Evolutionary conservation across 2,888 invertebrate genomes (phyloP).

Genomic region (Heteropelma amictum): DNA sequence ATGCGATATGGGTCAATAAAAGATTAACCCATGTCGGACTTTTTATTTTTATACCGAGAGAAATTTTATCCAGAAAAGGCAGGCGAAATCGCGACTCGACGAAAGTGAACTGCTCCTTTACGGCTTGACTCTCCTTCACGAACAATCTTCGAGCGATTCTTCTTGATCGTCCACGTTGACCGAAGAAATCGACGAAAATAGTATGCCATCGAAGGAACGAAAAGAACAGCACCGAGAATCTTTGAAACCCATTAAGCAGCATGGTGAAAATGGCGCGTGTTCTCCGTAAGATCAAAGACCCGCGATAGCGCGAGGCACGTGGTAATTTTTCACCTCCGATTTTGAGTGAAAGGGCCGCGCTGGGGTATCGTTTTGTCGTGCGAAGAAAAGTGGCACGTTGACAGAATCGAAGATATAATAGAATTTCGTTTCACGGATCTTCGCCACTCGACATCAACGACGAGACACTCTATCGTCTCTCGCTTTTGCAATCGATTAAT

Average conservation of each 20-base stretch:
- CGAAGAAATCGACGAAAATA: too few species aligned
- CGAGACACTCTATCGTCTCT: conserved; percentile 32
- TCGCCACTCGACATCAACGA: conserved; percentile 8
- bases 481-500: conserved; percentile 45
- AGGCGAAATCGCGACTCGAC: too few species aligned
- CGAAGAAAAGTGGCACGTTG: conserved; percentile 15
- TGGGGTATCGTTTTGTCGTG: conserved; percentile 7
- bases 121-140: too few species aligned
- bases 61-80: too few species aligned
- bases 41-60: too few species aligned
- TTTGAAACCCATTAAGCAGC: conserved; percentile 6
- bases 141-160: too few species aligned
- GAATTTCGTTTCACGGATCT: conserved; percentile 46
- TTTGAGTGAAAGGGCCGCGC: conserved; percentile 24
- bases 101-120: too few species aligned
- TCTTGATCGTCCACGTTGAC: too few species aligned
- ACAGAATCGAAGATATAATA: conserved; percentile 44
- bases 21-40: too few species aligned
- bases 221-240: conserved; percentile 1
- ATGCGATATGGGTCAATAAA: too few species aligned
- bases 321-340: conserved; percentile 40
- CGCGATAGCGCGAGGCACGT: conserved; percentile 21
- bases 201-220: too few species aligned
- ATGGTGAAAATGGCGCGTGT: conserved; percentile 3
- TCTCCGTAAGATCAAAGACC: conserved; percentile 1